Evolutionary conservation across 2,888 invertebrate genomes (phyloP).

Genomic region (Matsumyia berberina): DNA sequence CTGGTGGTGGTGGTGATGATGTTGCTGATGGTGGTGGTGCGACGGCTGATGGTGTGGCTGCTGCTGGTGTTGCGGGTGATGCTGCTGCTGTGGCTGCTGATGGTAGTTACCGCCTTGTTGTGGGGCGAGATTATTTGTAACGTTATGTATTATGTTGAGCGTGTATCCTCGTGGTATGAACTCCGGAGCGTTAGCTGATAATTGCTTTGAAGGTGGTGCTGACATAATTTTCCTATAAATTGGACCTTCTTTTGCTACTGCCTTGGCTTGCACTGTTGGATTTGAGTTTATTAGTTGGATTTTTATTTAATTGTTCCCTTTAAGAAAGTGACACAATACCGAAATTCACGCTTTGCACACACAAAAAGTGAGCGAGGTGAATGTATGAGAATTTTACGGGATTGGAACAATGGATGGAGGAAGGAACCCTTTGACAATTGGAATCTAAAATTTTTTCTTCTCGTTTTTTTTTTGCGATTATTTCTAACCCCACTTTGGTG

Average conservation of each 20-base stretch:
- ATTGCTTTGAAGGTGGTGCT: conserved; percentile 76
- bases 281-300: conserved; percentile 23
- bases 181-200: conserved; percentile 78
- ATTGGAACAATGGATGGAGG: conserved; percentile 74
- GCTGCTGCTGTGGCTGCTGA: conserved; percentile 50
- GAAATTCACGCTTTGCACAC: conserved; percentile 75
- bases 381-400: conserved; percentile 73
- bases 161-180: conserved; percentile 77
- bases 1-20: conserved; percentile 61
- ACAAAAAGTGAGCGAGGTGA: conserved; percentile 72
- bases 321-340: conserved; percentile 66
- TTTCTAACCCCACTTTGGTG: conserved; percentile 75
- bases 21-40: conserved; percentile 44
- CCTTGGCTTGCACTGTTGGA: conserved; percentile 24
- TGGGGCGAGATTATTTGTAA: conserved; percentile 65
- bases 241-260: conserved; percentile 22
- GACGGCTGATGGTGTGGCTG: conserved; percentile 55
- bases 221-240: conserved; percentile 68
- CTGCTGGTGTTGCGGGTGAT: conserved; percentile 32
- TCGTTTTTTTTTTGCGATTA: conserved; percentile 53
- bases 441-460: conserved; percentile 49
- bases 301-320: conserved; percentile 50
- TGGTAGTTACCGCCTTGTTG: conserved; percentile 61
- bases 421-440: conserved; percentile 75
- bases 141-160: conserved; percentile 65